Percentiles rank a stretch among this genome's conserved stretches.
phyloP scores from a whole-genome alignment of 2,113 vertebrate species.

The Barnardius zonarius region DNA sequence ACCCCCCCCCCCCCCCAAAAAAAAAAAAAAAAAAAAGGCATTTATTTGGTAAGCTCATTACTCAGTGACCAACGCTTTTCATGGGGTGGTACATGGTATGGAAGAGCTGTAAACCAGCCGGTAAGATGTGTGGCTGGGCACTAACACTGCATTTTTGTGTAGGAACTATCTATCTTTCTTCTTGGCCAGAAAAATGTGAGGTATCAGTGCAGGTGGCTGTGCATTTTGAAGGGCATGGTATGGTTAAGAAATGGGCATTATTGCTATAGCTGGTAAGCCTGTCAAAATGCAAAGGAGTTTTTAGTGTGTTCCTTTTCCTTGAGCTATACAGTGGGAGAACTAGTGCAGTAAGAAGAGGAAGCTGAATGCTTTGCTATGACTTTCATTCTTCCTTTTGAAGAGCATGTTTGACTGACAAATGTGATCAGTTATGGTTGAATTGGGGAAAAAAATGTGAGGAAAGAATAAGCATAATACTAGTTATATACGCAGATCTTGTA shows the following conservation, averaged over 20 bases:
- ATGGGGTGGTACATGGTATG: rapidly evolving
- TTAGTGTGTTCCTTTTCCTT: not conserved
- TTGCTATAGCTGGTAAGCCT: not conserved
- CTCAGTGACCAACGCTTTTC: not conserved
- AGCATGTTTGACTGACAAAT: constrained; percentile 48
- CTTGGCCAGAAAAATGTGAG: not conserved
- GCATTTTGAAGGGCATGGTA: not conserved
- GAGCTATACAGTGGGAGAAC: not conserved
- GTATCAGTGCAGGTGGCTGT: not conserved
- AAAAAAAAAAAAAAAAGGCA: not conserved
- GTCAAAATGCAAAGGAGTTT: not conserved
- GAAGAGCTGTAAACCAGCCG: not conserved
- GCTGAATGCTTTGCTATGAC: constrained; percentile 6
- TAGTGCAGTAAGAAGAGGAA: not conserved
- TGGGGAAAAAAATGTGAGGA: not conserved
- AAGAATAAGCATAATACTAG: constrained; percentile 29
- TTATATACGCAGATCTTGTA: constrained; percentile 29
- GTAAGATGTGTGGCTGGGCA: not conserved
- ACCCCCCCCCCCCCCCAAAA: not conserved
- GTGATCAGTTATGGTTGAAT: constrained; percentile 24
- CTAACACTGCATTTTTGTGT: not conserved
- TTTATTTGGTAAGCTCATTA: not conserved
- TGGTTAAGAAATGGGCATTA: not conserved
- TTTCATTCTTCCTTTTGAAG: constrained; percentile 58
- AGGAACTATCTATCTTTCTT: not conserved